Conservation (phyloP, 2,888 invertebrate genomes). For the Caradrina clavipalpis region DNA sequence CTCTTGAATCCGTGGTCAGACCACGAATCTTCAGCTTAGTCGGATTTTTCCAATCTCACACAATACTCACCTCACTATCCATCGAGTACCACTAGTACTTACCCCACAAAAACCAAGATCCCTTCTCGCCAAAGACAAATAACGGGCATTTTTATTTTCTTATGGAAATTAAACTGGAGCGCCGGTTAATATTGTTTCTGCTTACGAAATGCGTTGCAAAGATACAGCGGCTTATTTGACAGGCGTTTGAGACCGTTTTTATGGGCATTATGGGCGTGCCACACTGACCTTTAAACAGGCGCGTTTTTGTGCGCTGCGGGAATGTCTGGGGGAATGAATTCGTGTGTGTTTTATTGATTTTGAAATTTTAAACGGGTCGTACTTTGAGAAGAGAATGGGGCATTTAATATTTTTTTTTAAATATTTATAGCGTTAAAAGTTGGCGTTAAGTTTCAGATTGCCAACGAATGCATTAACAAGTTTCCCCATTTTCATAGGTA, state of each 20-base stretch:
- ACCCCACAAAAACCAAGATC: constrained; percentile 58
- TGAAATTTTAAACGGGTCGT: not conserved
- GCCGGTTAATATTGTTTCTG: constrained; percentile 71
- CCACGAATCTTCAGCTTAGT: no score
- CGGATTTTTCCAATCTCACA: constrained; percentile 5
- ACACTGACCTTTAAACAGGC: constrained; percentile 37
- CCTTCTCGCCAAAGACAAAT: constrained; percentile 62
- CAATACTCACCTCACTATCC: constrained; percentile 6
- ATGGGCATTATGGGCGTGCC: constrained; percentile 24
- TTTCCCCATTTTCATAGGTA: no score
- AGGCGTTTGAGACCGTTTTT: constrained; percentile 56
- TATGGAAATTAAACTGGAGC: constrained; percentile 74
- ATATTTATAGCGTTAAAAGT: no score
- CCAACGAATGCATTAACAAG: no score
- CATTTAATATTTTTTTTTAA: no score
- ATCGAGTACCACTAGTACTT: constrained; percentile 35
- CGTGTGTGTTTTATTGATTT: constrained; percentile 2
- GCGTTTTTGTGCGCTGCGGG: constrained; percentile 23
- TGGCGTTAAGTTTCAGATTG: no score
- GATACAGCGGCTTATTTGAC: constrained; percentile 70
- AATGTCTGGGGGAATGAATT: constrained; percentile 3
- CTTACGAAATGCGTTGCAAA: constrained; percentile 64
- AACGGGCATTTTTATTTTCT: constrained; percentile 73
- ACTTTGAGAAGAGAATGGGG: not conserved
- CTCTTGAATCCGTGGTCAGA: no score